phyloP scores from a whole-genome alignment of 2,113 vertebrate genomes.

The Parotia lawesii region DNA sequence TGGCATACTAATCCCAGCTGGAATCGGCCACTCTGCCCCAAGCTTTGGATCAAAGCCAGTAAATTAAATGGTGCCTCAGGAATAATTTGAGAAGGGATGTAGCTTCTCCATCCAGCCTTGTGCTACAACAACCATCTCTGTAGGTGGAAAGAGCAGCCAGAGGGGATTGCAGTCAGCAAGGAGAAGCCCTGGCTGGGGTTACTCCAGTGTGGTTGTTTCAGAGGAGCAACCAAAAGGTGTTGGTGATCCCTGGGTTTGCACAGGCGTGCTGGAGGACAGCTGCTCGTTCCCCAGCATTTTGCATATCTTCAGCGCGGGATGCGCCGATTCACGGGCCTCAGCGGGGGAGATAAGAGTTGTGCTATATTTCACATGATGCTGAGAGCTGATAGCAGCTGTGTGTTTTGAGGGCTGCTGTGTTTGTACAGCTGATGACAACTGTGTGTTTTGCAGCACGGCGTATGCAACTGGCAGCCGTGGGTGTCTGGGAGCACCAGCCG shows the following conservation, averaged over 20 bases:
- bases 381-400: constrained; percentile 12
- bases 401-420: neutral
- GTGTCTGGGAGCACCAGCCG: neutral
- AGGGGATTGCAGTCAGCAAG: neutral
- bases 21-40: neutral
- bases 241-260: neutral
- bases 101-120: neutral
- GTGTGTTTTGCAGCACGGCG: accelerated
- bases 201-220: neutral
- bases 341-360: neutral
- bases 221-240: neutral
- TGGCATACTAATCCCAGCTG: neutral
- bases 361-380: neutral
- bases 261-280: neutral
- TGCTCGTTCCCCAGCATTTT: neutral
- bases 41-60: neutral
- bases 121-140: neutral
- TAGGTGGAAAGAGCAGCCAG: neutral
- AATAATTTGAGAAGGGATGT: neutral
- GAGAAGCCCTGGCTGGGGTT: neutral
- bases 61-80: neutral
- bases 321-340: accelerated
- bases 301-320: accelerated
- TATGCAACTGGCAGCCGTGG: neutral
- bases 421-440: neutral